These are phyloP conservation scores for Gadopsis bispinosus DNA, from an alignment of 2,797 vertebrate species.

Conservation along the genomic window DNA sequence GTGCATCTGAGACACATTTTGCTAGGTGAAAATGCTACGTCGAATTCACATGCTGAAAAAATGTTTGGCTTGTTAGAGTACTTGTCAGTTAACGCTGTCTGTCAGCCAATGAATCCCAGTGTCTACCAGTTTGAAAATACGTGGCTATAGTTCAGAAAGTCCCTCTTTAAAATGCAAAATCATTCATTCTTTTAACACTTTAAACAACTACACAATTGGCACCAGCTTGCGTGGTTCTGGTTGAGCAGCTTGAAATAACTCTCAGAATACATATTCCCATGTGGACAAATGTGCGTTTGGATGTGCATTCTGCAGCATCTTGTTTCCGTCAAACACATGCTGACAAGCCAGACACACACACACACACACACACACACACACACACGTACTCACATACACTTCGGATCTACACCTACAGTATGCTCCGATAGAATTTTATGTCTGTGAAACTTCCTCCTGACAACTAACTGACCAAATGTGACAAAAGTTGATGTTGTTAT, in stretches of 20 bases:
- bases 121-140: constrained; percentile 16
- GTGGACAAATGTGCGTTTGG: constrained; percentile 58
- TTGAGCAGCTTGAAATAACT: constrained; percentile 61
- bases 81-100: constrained; percentile 50
- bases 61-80: constrained; percentile 33
- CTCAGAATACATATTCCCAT: constrained; percentile 62
- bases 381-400: constrained; percentile 23
- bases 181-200: constrained; percentile 58
- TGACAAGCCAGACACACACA: constrained; percentile 25
- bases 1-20: constrained; percentile 1
- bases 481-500: constrained; percentile 69
- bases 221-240: constrained; percentile 67
- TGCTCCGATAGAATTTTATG: constrained; percentile 26
- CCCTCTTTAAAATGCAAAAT: constrained; percentile 49
- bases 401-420: constrained; percentile 28
- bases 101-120: constrained; percentile 33
- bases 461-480: constrained; percentile 73
- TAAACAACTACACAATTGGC: constrained; percentile 43
- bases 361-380: constrained; percentile 26
- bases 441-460: constrained; percentile 58
- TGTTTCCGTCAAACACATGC: constrained; percentile 49
- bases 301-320: constrained; percentile 45
- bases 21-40: constrained; percentile 25
- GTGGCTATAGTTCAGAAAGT: constrained; percentile 36
- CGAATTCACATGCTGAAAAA: constrained; percentile 37